Evolutionary conservation across 2,888 invertebrate species (phyloP).

Genomic region (Sipha maydis): DNA sequence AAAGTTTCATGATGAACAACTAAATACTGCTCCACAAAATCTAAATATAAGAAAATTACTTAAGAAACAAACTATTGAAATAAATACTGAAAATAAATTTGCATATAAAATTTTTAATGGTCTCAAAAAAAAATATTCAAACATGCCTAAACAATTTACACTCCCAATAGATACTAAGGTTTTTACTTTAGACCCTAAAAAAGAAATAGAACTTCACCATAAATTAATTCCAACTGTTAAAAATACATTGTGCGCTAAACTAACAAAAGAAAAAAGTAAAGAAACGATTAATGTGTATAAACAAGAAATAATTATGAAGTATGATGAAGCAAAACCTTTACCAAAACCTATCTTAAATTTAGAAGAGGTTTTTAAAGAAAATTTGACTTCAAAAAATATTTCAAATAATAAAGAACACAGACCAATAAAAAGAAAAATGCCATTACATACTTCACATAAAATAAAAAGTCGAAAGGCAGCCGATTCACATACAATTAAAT

Average conservation of each 20-base stretch:
- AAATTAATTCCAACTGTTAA: slow-evolving; percentile 7
- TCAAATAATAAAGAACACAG: neutral
- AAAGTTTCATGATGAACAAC: neutral
- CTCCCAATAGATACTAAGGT: neutral
- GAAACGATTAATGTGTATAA: slow-evolving; percentile 27
- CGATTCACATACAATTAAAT: neutral
- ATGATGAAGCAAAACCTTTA: neutral
- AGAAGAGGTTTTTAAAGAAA: neutral
- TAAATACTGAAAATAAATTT: slow-evolving; percentile 26
- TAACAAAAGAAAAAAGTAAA: neutral
- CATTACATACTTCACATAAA: neutral
- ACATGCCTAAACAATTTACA: neutral
- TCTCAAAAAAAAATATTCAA: neutral
- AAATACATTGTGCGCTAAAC: slow-evolving; percentile 38
- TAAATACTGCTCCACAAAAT: neutral
- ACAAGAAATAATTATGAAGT: slow-evolving; percentile 33
- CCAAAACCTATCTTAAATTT: neutral
- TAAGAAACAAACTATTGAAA: neutral
- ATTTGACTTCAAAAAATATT: neutral
- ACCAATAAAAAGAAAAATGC: slow-evolving; percentile 38
- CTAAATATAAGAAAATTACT: neutral
- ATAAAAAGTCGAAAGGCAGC: neutral
- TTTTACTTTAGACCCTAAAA: neutral
- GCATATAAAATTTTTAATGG: slow-evolving; percentile 24
- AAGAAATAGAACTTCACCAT: slow-evolving; percentile 26